Evolutionary conservation across 2,888 invertebrate genomes (phyloP).

Genomic region (Campaea margaritaria): DNA sequence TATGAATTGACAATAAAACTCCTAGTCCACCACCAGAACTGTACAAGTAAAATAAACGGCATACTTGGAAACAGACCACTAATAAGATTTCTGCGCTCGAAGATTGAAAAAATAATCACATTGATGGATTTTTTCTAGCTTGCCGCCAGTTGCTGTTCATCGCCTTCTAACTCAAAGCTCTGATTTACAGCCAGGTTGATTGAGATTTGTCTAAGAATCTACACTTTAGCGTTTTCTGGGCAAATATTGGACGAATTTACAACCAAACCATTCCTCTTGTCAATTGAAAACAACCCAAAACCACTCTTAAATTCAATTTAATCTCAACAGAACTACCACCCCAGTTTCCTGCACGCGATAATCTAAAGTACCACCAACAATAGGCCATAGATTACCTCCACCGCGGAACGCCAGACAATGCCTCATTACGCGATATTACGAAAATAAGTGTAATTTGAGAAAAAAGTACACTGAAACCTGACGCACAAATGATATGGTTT

Average conservation of each 20-base stretch:
- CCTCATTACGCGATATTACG: slow-evolving; percentile 50
- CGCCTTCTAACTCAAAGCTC: no score
- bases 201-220: no score
- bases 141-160: no score
- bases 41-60: no score
- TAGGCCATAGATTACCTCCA: slow-evolving; percentile 21
- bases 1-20: no score
- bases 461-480: slow-evolving; percentile 33
- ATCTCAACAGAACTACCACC: slow-evolving; percentile 8
- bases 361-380: slow-evolving; percentile 18
- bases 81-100: no score
- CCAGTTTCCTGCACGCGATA: slow-evolving; percentile 18
- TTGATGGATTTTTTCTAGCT: no score
- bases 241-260: neutral
- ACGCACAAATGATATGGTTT: slow-evolving; percentile 37
- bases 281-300: neutral
- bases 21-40: no score
- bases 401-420: slow-evolving; percentile 49
- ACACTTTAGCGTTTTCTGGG: no score
- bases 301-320: neutral
- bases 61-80: no score
- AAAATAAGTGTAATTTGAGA: slow-evolving; percentile 52
- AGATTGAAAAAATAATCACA: no score
- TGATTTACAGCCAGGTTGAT: no score
- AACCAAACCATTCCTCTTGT: neutral